phyloP scores from a whole-genome alignment of 2,888 invertebrate genomes.

The Lasiommata megera region DNA sequence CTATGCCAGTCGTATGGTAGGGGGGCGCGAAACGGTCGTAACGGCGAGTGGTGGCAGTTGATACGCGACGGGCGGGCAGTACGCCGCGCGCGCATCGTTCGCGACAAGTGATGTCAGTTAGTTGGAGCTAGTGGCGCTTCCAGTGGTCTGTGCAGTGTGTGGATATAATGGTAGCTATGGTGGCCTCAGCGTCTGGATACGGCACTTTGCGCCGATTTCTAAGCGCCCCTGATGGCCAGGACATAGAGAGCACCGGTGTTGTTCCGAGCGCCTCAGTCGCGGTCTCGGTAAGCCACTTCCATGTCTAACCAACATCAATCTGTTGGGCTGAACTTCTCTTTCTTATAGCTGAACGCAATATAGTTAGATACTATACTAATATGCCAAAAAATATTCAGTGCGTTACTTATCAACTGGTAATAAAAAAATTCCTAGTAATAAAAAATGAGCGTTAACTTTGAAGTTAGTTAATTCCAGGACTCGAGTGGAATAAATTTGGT shows the following conservation, averaged over 20 bases:
- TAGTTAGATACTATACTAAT: no score
- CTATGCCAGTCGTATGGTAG: constrained; percentile 40
- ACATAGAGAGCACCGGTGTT: constrained; percentile 48
- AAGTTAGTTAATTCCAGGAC: no score
- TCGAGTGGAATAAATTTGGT: no score
- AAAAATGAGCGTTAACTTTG: no score
- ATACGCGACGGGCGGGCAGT: constrained; percentile 64
- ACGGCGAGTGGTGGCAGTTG: constrained; percentile 48
- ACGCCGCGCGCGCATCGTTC: constrained; percentile 42
- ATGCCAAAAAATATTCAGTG: no score
- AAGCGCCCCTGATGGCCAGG: constrained; percentile 71
- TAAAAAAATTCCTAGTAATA: no score
- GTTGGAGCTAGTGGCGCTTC: constrained; percentile 36
- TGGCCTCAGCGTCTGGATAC: constrained; percentile 76
- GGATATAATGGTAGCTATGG: constrained; percentile 74
- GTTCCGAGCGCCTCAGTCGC: constrained; percentile 68
- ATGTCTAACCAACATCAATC: no score
- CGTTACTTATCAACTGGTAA: no score
- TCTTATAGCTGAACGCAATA: no score
- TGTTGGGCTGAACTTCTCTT: no score
- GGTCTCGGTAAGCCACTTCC: constrained; percentile 64
- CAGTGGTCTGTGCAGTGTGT: constrained; percentile 54
- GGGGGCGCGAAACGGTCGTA: constrained; percentile 39
- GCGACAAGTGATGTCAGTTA: constrained; percentile 59
- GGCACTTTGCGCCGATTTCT: constrained; percentile 76